Percentiles rank a stretch among this genome's conserved stretches.
Evolutionary conservation across 2,888 invertebrate species (phyloP).

Genomic region (Chesias legatella): DNA sequence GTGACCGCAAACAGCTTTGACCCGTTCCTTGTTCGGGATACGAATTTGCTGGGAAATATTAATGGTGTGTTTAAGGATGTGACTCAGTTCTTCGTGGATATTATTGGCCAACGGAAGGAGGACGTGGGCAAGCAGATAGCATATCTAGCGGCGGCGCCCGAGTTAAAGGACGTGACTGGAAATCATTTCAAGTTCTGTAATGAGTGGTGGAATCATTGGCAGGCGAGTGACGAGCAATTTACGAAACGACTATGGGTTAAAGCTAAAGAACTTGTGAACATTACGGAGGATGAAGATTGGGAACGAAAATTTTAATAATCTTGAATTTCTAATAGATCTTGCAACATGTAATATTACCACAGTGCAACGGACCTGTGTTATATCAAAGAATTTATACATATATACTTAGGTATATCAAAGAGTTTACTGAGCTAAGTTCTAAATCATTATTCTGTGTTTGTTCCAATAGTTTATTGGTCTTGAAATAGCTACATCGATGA

Average conservation of each 20-base stretch:
- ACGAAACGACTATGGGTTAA: conserved; percentile 53
- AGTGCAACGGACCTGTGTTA: too few species aligned
- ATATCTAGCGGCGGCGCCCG: conserved; percentile 53
- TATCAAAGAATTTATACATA: too few species aligned
- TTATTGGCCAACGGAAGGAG: conserved; percentile 57
- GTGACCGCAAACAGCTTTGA: conserved; percentile 85
- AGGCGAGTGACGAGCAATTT: conserved; percentile 40
- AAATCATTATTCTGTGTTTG: too few species aligned
- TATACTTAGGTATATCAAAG: too few species aligned
- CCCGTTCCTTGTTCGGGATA: conserved; percentile 61
- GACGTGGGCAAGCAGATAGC: conserved; percentile 57
- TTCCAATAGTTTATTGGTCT: too few species aligned
- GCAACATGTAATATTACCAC: too few species aligned
- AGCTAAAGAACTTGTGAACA: conserved; percentile 54
- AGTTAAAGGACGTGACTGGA: conserved; percentile 49
- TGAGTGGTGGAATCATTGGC: conserved; percentile 56
- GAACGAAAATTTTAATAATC: conserved; percentile 31
- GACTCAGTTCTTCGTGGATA: conserved; percentile 44
- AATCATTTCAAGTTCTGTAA: conserved; percentile 58
- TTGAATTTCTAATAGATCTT: too few species aligned
- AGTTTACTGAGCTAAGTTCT: too few species aligned
- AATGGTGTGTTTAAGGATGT: conserved; percentile 38
- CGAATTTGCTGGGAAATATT: conserved; percentile 49
- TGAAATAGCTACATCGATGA: too few species aligned
- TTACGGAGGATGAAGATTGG: conserved; percentile 55